A percentile compares a stretch with the other conserved stretches of the same genome.
Conservation (phyloP, 2,888 invertebrate species). For the Alloplasta piceator region DNA sequence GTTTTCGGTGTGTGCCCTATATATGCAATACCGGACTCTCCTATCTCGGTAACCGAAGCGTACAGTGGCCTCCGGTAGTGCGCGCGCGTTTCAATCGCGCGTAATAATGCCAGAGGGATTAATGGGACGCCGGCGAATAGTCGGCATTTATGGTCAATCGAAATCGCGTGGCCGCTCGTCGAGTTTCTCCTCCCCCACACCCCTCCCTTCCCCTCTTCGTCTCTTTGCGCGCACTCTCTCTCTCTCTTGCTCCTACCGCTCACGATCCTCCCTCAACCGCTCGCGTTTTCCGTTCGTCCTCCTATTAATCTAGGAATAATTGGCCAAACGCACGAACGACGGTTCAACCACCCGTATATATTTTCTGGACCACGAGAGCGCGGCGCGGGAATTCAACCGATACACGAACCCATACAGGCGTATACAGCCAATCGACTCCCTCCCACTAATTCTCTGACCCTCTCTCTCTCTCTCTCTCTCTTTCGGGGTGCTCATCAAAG, state of each 20-base stretch:
- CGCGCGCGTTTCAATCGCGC: conserved; percentile 68
- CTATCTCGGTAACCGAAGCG: conserved; percentile 61
- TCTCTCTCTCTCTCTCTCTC: not conserved
- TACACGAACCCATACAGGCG: conserved; percentile 7
- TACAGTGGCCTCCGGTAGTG: conserved; percentile 54
- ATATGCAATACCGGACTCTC: conserved; percentile 15
- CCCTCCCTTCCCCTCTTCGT: conserved; percentile 6
- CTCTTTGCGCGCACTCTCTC: conserved; percentile 19
- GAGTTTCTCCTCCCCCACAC: conserved; percentile 7
- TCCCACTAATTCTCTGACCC: not conserved
- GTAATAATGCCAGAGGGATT: conserved; percentile 68
- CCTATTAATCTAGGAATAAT: conserved; percentile 70
- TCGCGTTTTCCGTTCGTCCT: conserved; percentile 55
- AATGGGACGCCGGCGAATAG: conserved; percentile 67
- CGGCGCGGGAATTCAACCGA: conserved; percentile 29
- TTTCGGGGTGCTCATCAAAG: conserved; percentile 1
- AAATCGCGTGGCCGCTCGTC: conserved; percentile 60
- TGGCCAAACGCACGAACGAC: conserved; percentile 63
- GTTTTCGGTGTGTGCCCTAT: conserved; percentile 30
- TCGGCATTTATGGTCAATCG: conserved; percentile 70
- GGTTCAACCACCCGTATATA: conserved; percentile 59
- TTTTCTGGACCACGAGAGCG: conserved; percentile 53
- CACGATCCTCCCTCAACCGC: not conserved
- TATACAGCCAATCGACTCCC: conserved; percentile 19
- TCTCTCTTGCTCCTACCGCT: conserved; percentile 24